These are phyloP conservation scores for Anthophora plumipes DNA, from an alignment of 2,888 invertebrate genomes.

Conservation along the genomic window DNA sequence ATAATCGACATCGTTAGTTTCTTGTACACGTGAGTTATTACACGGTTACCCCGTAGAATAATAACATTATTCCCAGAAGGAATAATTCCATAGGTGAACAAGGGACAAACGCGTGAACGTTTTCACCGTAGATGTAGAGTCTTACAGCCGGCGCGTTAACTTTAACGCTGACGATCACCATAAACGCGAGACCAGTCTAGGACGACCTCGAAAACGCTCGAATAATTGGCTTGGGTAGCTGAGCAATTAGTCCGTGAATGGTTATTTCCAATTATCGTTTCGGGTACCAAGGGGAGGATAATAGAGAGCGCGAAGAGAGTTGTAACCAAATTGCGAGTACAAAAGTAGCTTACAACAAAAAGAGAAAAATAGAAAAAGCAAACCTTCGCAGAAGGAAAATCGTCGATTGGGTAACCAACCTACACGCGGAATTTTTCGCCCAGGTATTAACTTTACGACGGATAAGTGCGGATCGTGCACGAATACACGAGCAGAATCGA, in stretches of 20 bases:
- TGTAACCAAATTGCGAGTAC: constrained; percentile 44
- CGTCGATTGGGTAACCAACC: constrained; percentile 36
- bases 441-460: constrained; percentile 39
- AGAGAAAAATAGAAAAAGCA: no score
- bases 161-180: constrained; percentile 67
- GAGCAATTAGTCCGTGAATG: constrained; percentile 61
- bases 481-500: constrained; percentile 19
- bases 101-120: neutral
- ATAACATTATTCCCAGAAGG: constrained; percentile 43
- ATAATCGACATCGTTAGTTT: constrained; percentile 49
- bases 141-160: constrained; percentile 28
- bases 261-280: constrained; percentile 57
- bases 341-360: no score
- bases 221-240: constrained; percentile 63
- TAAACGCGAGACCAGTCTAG: constrained; percentile 55
- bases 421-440: constrained; percentile 41
- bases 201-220: constrained; percentile 54
- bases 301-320: constrained; percentile 26
- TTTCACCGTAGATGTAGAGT: neutral
- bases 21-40: constrained; percentile 51
- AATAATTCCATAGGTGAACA: constrained; percentile 50
- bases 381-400: constrained; percentile 14
- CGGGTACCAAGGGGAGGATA: constrained; percentile 34
- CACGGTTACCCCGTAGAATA: constrained; percentile 45
- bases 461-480: constrained; percentile 2